These are phyloP conservation scores for Champsocephalus esox DNA, from an alignment of 2,797 vertebrate species.

Conservation along the genomic window DNA sequence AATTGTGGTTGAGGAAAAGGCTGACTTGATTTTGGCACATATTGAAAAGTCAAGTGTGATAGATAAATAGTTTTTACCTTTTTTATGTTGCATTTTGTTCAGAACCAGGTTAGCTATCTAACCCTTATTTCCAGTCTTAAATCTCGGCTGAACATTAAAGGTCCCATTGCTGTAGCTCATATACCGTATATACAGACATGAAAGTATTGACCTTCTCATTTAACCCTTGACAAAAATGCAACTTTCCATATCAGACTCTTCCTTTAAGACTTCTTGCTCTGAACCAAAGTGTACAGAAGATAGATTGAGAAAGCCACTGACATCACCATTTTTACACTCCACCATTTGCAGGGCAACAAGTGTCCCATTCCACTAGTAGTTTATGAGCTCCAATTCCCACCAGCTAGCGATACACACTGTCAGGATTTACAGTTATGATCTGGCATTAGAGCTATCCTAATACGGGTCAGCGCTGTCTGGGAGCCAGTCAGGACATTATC, in stretches of 20 bases:
- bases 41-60: background rate
- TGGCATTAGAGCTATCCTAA: conserved; percentile 43
- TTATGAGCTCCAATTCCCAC: conserved; percentile 18
- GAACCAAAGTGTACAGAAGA: background rate
- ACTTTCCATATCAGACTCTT: background rate
- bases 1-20: background rate
- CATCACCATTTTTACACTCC: background rate
- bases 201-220: conserved; percentile 1
- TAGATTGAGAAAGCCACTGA: background rate
- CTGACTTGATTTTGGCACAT: no score
- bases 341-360: conserved; percentile 21
- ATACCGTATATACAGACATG: background rate
- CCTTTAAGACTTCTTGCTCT: background rate
- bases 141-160: background rate
- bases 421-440: conserved; percentile 48
- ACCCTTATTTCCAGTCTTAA: background rate
- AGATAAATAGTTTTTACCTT: background rate
- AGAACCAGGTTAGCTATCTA: background rate
- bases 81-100: background rate
- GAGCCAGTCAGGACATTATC: conserved; percentile 52
- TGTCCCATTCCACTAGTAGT: conserved; percentile 20
- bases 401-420: conserved; percentile 11
- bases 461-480: conserved; percentile 37
- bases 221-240: no score
- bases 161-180: background rate